Evolutionary conservation across 1,140 invertebrate species (phyloP).

Genomic region (Aphaenogaster ashmeadi): DNA sequence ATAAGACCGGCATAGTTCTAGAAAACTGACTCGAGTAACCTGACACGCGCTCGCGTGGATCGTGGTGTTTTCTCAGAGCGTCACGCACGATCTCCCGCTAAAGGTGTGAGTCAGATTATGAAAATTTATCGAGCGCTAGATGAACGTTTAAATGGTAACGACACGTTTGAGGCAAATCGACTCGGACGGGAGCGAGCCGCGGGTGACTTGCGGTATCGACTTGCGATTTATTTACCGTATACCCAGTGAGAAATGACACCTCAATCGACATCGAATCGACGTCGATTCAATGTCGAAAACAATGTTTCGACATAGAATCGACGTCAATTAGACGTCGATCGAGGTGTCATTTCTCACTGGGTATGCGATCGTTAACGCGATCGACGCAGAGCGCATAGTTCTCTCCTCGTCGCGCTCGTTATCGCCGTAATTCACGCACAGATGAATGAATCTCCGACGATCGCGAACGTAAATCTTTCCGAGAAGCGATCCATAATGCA

Average conservation of each 20-base stretch:
- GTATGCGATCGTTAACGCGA: neutral
- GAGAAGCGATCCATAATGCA: conserved; percentile 40
- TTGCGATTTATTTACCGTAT: neutral
- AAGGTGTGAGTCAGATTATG: conserved; percentile 65
- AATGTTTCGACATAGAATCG: too few species aligned
- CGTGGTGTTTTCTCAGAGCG: conserved; percentile 46
- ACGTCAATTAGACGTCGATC: too few species aligned
- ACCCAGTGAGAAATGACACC: too few species aligned
- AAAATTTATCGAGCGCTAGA: conserved; percentile 56
- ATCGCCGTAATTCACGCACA: neutral
- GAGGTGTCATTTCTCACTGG: too few species aligned
- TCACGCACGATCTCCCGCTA: conserved; percentile 25
- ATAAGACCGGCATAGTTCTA: conserved; percentile 1
- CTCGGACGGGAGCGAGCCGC: conserved; percentile 18
- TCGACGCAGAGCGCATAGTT: neutral
- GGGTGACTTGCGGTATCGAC: neutral
- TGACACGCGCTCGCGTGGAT: conserved; percentile 43
- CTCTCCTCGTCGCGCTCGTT: neutral
- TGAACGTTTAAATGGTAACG: neutral
- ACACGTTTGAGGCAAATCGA: conserved; percentile 23
- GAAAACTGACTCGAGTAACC: conserved; percentile 41
- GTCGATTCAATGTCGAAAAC: too few species aligned
- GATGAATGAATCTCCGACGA: conserved; percentile 44
- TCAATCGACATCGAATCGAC: too few species aligned
- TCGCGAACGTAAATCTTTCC: conserved; percentile 22